A percentile compares a stretch with the other conserved stretches of the same genome.
Evolutionary conservation across 2,888 invertebrate species (phyloP).

Genomic region (Copidosoma aretas): DNA sequence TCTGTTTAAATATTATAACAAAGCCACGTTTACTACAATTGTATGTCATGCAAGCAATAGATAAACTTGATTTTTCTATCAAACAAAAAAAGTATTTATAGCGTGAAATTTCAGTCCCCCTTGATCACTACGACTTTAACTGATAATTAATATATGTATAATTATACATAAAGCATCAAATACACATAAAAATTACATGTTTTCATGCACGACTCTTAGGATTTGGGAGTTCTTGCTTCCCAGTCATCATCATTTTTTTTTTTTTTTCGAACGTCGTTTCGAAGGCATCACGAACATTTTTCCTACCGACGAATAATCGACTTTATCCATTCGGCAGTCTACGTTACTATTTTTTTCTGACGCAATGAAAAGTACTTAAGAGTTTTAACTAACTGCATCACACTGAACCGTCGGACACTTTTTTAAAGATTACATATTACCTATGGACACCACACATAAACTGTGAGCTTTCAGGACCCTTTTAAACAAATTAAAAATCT

Average conservation of each 20-base stretch:
- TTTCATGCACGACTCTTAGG: slow-evolving; percentile 13
- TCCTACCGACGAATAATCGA: slow-evolving; percentile 21
- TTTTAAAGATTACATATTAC: slow-evolving; percentile 8
- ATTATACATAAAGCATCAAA: slow-evolving; percentile 27
- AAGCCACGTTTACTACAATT: not conserved
- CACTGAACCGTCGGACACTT: slow-evolving; percentile 36
- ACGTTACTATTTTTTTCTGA: slow-evolving; percentile 13
- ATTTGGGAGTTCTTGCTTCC: slow-evolving; percentile 13
- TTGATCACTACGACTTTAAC: slow-evolving; percentile 3
- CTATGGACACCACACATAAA: slow-evolving; percentile 12
- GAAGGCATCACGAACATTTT: slow-evolving; percentile 24
- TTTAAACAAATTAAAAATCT: too few relatives aligned
- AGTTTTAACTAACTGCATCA: slow-evolving; percentile 7
- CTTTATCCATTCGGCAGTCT: slow-evolving; percentile 28
- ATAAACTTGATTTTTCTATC: not conserved
- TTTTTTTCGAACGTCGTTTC: slow-evolving; percentile 11
- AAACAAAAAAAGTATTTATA: not conserved
- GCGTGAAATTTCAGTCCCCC: not conserved
- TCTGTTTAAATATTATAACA: not conserved
- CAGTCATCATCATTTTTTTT: not conserved
- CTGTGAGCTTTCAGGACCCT: too few relatives aligned
- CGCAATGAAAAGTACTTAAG: slow-evolving; percentile 27
- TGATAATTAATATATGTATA: slow-evolving; percentile 31
- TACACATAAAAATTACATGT: slow-evolving; percentile 21
- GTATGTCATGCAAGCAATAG: not conserved